Evolutionary conservation across 2,797 vertebrate species (phyloP), one percentile per base, ranked within the genome.

Genomic region (Ctenopoma multispine): DNA sequence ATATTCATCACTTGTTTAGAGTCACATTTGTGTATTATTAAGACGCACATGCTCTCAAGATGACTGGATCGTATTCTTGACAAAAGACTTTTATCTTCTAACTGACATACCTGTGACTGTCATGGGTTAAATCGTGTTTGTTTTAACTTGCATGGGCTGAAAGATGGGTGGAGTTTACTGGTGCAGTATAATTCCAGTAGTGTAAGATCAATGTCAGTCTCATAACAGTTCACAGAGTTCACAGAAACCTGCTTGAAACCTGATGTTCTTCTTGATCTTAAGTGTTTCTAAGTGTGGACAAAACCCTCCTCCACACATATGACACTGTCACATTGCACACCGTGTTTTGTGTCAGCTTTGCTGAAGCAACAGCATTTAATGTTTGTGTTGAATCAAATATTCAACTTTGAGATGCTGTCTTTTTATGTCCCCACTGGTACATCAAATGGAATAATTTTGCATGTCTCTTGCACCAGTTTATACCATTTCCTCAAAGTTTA

Each of bases 171-270:
- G 72, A 81, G 64, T 72, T 79, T 69, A 69, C 23, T 41, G 56
- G 17, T 63, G 55, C 50, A 31, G 59, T 60, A 49, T 59, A 36
- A 75, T 60, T 76, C 36, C 60, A 67, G 67, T 51, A 59, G 49
- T 40, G 34, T 54, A 41, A 69, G 65, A 69, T 84, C 68, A 81
- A 78, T 82, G 65, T 71, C 57, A 64, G 49, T 46, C 49, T 64
- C 59, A 8, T 38, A 34, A 61, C 60, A 67, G 72, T 78, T 77
- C 61, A 71, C 24, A 23, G 80, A 73, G 67, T 87, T 90, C 51
- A 66, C n/a, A 54, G 8, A 21, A 62, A 54, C 8, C 15, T 63
- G 49, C 62, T 67, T 8, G 1, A 77, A 82, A 76, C 65, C 49
- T 47, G 57, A 72, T 71, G 40, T 68, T 75, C 53, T 31, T 58